phyloP scores from a whole-genome alignment of 2,113 vertebrate species.

The Brachionichthys hirsutus region DNA sequence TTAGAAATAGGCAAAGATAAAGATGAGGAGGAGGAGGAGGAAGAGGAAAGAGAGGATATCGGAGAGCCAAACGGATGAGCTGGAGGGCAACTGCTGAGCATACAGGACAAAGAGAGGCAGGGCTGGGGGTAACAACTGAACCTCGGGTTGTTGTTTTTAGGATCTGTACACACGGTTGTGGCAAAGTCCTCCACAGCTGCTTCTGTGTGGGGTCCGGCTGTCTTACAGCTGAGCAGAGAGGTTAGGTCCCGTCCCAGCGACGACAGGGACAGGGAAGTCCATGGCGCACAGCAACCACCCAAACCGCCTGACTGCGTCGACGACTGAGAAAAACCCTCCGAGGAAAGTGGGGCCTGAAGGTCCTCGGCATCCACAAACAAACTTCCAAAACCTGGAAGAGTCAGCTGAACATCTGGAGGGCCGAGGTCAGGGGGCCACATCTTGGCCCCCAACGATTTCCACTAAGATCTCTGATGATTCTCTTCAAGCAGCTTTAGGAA shows the following conservation, averaged over 20 bases:
- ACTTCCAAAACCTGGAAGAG: constrained; percentile 64
- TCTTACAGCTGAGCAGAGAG: constrained; percentile 82
- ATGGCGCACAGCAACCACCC: constrained; percentile 72
- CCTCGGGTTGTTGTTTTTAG: constrained; percentile 68
- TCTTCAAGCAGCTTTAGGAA: constrained; percentile 24
- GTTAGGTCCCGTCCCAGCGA: constrained; percentile 81
- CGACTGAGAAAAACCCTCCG: constrained; percentile 76
- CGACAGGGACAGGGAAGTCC: constrained; percentile 73
- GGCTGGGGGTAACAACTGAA: constrained; percentile 65
- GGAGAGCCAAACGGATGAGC: constrained; percentile 60
- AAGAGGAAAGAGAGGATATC: constrained; percentile 71
- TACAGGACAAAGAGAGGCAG: constrained; percentile 40
- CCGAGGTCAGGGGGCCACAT: constrained; percentile 74
- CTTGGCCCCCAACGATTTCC: constrained; percentile 29
- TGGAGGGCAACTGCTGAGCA: constrained; percentile 50
- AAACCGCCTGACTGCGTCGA: constrained; percentile 78
- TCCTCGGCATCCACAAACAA: constrained; percentile 61
- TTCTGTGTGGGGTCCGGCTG: constrained; percentile 81
- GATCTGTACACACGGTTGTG: constrained; percentile 71
- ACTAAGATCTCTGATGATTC: constrained; percentile 9
- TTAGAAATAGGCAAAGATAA: constrained; percentile 47
- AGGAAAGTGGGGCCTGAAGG: constrained; percentile 64
- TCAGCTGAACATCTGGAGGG: constrained; percentile 65
- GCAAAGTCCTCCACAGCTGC: constrained; percentile 73
- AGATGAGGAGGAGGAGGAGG: constrained; percentile 70